Evolutionary conservation across 2,113 vertebrate genomes (phyloP).

Genomic region (Alouatta palliata): DNA sequence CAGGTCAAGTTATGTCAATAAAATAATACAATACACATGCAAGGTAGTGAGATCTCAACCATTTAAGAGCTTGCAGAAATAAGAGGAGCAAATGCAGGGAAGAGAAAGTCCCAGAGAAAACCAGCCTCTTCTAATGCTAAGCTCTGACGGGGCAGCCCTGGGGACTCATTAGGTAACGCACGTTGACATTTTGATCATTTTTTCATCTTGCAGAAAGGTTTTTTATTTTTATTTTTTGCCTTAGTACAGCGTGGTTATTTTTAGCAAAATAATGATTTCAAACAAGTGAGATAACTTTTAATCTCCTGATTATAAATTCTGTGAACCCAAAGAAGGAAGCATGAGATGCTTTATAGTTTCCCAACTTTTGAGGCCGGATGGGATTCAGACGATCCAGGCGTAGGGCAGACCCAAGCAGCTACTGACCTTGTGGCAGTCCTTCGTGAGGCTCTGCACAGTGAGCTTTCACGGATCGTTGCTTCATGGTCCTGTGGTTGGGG

Average conservation of each 20-base stretch:
- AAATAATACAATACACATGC: neutral
- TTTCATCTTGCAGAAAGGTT: neutral
- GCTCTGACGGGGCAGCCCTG: neutral
- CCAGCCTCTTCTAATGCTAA: neutral
- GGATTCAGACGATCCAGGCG: neutral
- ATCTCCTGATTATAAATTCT: neutral
- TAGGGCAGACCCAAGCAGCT: neutral
- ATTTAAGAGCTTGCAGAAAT: neutral
- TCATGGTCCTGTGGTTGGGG: rapidly evolving
- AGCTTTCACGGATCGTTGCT: neutral
- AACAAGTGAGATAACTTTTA: neutral
- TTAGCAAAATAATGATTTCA: neutral
- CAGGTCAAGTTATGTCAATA: neutral
- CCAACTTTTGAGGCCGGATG: neutral
- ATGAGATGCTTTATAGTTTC: neutral
- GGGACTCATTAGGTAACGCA: neutral
- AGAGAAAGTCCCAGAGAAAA: neutral
- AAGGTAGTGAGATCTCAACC: neutral
- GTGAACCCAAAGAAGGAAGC: neutral
- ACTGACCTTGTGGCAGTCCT: too few species aligned
- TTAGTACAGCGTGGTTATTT: neutral
- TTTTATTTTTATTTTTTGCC: neutral
- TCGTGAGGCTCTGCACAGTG: neutral
- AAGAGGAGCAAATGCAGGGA: neutral
- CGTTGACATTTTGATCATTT: neutral